These are phyloP conservation scores for Dicaeum eximium DNA, from an alignment of 2,113 vertebrate genomes.

Conservation along the genomic window DNA sequence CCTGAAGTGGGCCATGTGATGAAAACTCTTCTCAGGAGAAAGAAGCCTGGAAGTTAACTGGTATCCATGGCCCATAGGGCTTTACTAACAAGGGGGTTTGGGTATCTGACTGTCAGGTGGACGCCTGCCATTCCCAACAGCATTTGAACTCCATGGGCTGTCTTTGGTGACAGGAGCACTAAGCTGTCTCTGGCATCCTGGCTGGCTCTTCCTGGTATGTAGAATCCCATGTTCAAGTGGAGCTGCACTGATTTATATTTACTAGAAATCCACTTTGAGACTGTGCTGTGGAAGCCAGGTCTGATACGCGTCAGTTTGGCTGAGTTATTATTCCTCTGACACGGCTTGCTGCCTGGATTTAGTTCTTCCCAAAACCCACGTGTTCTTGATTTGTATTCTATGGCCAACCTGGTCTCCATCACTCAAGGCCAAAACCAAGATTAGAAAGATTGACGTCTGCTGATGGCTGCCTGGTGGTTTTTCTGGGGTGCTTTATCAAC, in stretches of 20 bases:
- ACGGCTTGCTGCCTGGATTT: background rate
- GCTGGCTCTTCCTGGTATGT: background rate
- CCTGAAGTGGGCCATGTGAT: background rate
- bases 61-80: background rate
- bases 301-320: background rate
- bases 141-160: background rate
- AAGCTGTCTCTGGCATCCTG: background rate
- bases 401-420: background rate
- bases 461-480: slow-evolving; percentile 5
- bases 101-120: background rate
- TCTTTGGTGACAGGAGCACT: background rate
- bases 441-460: background rate
- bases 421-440: slow-evolving; percentile 1
- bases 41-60: background rate
- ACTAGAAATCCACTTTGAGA: background rate
- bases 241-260: slow-evolving; percentile 9
- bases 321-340: slow-evolving; percentile 19
- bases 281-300: background rate
- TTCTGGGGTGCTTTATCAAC: slow-evolving; percentile 14
- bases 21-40: background rate
- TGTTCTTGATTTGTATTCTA: slow-evolving; percentile 28
- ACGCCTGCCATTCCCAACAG: background rate
- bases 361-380: background rate
- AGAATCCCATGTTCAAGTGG: background rate
- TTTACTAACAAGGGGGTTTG: background rate